These are phyloP conservation scores for Anolis apletophallus DNA, from an alignment of 2,797 vertebrate species.

Conservation along the genomic window DNA sequence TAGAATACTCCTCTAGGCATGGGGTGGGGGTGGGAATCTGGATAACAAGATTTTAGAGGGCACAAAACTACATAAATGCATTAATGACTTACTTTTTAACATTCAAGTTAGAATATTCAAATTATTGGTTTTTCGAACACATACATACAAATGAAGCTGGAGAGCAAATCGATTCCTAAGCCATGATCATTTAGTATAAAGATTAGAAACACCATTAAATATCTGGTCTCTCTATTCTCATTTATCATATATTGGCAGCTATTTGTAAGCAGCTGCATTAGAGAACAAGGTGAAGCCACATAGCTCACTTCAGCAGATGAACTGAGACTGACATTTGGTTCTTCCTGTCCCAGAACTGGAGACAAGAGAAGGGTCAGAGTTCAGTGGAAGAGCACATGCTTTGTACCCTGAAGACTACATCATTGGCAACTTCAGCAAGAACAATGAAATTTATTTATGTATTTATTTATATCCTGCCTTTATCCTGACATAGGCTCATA, in stretches of 20 bases:
- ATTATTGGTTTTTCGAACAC: background rate
- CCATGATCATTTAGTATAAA: no score
- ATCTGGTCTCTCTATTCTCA: background rate
- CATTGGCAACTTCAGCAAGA: background rate
- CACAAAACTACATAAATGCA: background rate
- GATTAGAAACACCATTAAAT: background rate
- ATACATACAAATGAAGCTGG: no score
- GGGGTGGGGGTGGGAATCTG: background rate
- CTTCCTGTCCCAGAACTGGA: background rate
- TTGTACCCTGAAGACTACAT: background rate
- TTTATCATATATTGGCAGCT: background rate
- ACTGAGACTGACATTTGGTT: background rate
- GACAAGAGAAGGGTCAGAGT: background rate
- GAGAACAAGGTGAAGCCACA: background rate
- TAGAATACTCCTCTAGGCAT: background rate
- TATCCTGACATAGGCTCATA: no score
- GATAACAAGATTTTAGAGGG: background rate
- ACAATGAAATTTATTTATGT: no score
- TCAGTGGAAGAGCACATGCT: background rate
- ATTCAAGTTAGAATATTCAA: background rate
- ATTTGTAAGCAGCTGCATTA: background rate
- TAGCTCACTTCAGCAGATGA: background rate
- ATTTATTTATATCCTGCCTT: no score
- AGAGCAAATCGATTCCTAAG: no score
- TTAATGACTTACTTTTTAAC: slow-evolving; percentile 5